Percentiles rank a stretch among this genome's conserved stretches.
Evolutionary conservation across 2,113 vertebrate species (phyloP).

Genomic region (Spilogale gracilis): DNA sequence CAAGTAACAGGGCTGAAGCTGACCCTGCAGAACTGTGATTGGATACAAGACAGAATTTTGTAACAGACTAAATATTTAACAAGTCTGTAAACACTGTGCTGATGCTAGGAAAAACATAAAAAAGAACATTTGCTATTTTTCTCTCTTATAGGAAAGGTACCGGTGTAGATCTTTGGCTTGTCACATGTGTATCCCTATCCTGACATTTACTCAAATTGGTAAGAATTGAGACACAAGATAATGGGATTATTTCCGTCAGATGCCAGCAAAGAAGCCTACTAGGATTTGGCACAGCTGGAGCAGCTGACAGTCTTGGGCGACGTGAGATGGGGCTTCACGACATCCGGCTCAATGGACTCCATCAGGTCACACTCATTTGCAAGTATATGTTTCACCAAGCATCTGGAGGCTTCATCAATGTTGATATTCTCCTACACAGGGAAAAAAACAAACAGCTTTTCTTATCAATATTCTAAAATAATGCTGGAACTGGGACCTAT

Average conservation of each 20-base stretch:
- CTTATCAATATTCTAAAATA: conserved; percentile 10
- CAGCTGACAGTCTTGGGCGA: conserved; percentile 90
- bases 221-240: conserved; percentile 42
- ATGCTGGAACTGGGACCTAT: neutral
- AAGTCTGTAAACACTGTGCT: conserved; percentile 72
- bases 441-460: conserved; percentile 30
- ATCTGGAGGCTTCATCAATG: conserved; percentile 95
- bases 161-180: conserved; percentile 30
- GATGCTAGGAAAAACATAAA: neutral
- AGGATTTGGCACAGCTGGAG: conserved; percentile 93
- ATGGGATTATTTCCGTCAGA: neutral
- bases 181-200: neutral
- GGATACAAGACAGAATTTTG: neutral
- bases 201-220: conserved; percentile 39
- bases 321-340: conserved; percentile 93
- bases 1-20: neutral
- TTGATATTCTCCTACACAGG: conserved; percentile 95
- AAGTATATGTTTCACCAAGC: conserved; percentile 98
- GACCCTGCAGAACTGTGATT: neutral
- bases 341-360: conserved; percentile 91
- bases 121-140: conserved; percentile 57
- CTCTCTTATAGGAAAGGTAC: conserved; percentile 48
- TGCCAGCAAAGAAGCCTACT: conserved; percentile 71
- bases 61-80: conserved; percentile 63
- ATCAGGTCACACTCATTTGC: conserved; percentile 94